Evolutionary conservation across 37 sponge, comb jelly and placozoan genomes (phyloP).

Genomic region (Mnemiopsis leidyi): DNA sequence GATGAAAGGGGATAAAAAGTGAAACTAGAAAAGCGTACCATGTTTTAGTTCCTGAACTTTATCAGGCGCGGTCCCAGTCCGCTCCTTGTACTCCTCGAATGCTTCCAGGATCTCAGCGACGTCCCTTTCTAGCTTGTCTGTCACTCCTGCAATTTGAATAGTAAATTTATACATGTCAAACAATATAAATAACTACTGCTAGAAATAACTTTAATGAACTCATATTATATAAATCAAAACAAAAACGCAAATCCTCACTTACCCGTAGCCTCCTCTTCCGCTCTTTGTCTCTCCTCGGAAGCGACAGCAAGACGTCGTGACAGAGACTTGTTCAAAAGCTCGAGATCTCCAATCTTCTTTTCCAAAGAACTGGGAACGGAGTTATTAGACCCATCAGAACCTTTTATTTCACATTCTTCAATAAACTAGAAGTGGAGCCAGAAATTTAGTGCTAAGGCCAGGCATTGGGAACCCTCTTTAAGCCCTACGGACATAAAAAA

Average conservation of each 20-base stretch:
- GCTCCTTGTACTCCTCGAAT: constrained; percentile 55
- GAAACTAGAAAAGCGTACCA: constrained; percentile 14
- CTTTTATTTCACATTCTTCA: too few relatives aligned
- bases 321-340: constrained; percentile 17
- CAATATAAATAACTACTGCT: not conserved
- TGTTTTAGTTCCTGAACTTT: constrained; percentile 43
- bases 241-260: not conserved
- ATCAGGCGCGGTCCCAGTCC: constrained; percentile 31
- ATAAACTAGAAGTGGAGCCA: too few relatives aligned
- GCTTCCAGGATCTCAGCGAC: constrained; percentile 45
- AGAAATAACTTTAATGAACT: too few relatives aligned
- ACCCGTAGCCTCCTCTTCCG: not conserved
- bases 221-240: not conserved
- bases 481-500: too few relatives aligned
- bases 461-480: too few relatives aligned
- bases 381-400: too few relatives aligned
- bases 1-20: not conserved
- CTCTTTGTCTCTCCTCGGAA: not conserved
- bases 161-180: too few relatives aligned
- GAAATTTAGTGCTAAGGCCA: too few relatives aligned
- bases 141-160: too few relatives aligned
- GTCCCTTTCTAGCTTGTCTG: constrained; percentile 25
- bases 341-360: constrained; percentile 11
- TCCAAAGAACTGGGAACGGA: not conserved
- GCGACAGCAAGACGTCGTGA: not conserved